A percentile compares a stretch with the other conserved stretches of the same genome.
These are phyloP conservation scores for Eurois occulta DNA, from an alignment of 2,888 invertebrate genomes.

Conservation along the genomic window DNA sequence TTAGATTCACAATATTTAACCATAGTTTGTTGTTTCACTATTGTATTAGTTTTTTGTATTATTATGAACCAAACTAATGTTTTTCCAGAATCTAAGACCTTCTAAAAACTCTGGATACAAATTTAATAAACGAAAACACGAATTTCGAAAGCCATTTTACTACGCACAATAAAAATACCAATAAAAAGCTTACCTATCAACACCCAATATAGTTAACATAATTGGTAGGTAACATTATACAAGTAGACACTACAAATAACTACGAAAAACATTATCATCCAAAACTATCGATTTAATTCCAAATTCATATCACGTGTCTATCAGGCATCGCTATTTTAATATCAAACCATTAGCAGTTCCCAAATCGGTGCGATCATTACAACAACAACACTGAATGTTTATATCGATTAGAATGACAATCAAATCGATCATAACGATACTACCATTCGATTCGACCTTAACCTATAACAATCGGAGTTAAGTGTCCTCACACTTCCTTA, in stretches of 20 bases:
- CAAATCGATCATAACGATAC: conserved; percentile 45
- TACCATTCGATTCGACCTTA: conserved; percentile 73
- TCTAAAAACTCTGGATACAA: background rate
- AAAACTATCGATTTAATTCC: conserved; percentile 29
- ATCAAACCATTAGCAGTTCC: conserved; percentile 32
- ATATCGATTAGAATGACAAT: conserved; percentile 63
- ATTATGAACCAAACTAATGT: background rate
- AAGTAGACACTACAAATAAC: background rate
- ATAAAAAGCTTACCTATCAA: background rate
- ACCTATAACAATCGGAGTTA: conserved; percentile 74
- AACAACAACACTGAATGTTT: conserved; percentile 51
- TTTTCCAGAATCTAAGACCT: too few species aligned
- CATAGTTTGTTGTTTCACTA: background rate
- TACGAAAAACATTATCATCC: background rate
- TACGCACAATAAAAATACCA: background rate
- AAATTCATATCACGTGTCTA: conserved; percentile 47
- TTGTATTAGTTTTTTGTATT: background rate
- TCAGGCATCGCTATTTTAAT: conserved; percentile 42
- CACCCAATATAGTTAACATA: background rate
- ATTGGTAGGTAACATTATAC: conserved; percentile 3
- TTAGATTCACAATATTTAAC: conserved; percentile 13
- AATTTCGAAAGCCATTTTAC: background rate
- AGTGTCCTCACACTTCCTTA: conserved; percentile 76
- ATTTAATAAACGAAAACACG: background rate
- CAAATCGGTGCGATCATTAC: conserved; percentile 61